Base-by-base conservation (phyloP, 1,140 invertebrate genomes). In the Bradysia coprophila region DNA sequence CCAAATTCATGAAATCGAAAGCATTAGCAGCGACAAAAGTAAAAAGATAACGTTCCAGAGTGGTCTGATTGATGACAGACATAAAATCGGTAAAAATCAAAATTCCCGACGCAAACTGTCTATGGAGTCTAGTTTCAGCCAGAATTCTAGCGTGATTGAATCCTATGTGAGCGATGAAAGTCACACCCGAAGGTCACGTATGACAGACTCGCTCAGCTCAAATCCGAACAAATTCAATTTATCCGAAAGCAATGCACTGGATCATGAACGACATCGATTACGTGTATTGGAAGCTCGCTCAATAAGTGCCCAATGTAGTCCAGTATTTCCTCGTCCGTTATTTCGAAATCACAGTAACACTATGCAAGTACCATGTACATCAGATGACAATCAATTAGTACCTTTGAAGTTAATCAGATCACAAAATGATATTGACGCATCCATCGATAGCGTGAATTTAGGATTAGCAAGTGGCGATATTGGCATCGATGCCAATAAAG, bases 301-400 rank as follows among this genome's bases (percentile, higher is more conserved):
- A 4, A 60, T 60, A 4, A 60, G 57, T 23, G 57, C 57, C 20
- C 57, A 59, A 40, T 59, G 57, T 34, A 60, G 57, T 38, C 57
- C 57, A 32, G 52, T 57, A 28, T 53, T 60, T 33, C 53, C 53
- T 20, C 49, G 55, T 40, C 55, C 55, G 38, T n/a, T n/a, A n/a
- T n/a, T n/a, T n/a, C n/a, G n/a, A n/a, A n/a, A n/a, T n/a, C n/a
- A n/a, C n/a, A n/a, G n/a, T n/a, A 47, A 52, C 42, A n/a, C n/a
- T n/a, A n/a, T n/a, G n/a, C n/a, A n/a, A n/a, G n/a, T n/a, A n/a
- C n/a, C n/a, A n/a, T n/a, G n/a, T n/a, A n/a, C n/a, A n/a, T n/a
- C n/a, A n/a, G n/a, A n/a, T n/a, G n/a, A n/a, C n/a, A n/a, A n/a
- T n/a, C n/a, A n/a, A n/a, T n/a, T n/a, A n/a, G n/a, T n/a, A n/a